Percentiles rank a stretch among this genome's conserved stretches.
Conservation (phyloP, 2,797 vertebrate genomes). For the Graptemys geographica region DNA sequence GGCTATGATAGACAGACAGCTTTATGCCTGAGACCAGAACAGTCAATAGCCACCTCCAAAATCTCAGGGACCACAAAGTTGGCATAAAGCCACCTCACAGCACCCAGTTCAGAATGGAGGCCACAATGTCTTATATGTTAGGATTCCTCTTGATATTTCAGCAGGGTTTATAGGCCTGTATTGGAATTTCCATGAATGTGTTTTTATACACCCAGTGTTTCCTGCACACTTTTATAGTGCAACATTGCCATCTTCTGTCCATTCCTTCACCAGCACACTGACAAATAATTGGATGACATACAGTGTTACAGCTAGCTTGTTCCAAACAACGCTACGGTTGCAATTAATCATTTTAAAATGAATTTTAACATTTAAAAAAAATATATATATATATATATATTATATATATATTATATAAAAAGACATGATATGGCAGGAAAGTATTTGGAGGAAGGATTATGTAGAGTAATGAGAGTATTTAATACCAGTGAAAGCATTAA, state of each 20-base stretch:
- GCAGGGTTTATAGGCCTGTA: rapidly evolving
- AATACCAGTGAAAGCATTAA: background rate
- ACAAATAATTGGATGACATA: background rate
- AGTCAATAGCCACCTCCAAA: rapidly evolving
- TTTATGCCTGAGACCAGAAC: rapidly evolving
- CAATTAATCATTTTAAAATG: background rate
- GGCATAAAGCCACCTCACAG: too few species aligned
- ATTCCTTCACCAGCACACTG: background rate
- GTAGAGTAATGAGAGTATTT: background rate
- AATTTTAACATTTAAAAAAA: slow-evolving; percentile 1
- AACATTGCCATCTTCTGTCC: slow-evolving; percentile 81
- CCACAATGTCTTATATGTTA: background rate
- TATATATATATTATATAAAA: background rate
- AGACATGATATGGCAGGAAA: background rate
- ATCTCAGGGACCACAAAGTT: background rate
- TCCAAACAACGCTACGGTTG: background rate
- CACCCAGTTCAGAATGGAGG: background rate
- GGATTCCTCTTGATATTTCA: background rate
- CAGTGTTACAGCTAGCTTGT: background rate
- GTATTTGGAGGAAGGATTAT: background rate
- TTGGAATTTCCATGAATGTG: background rate
- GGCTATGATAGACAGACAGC: background rate
- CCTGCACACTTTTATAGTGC: background rate
- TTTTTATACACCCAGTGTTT: background rate
- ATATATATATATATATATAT: background rate